Evolutionary conservation across 2,888 invertebrate genomes (phyloP), one percentile per base, ranked within the genome.

Genomic region (Caenorhabditis sp.): DNA sequence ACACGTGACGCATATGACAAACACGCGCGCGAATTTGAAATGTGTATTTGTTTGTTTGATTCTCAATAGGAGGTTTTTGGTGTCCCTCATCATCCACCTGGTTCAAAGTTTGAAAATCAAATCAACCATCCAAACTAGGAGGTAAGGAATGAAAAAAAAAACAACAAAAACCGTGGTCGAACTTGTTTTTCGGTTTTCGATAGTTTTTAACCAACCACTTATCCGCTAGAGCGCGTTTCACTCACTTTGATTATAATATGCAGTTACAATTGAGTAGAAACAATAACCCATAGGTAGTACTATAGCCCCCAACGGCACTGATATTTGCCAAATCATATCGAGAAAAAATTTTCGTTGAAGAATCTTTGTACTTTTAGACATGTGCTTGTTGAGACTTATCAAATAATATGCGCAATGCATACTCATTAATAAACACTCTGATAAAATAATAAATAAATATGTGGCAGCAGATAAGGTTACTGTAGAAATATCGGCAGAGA

Each of bases 221-320:
- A n/a, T 54, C 63, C 50, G 20, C 31, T n/a, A 7, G 8, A n/a
- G 20, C 31, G 5, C 31, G 4, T 7, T 31, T 31, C 3, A 31
- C 69, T 53, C n/a, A 71, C 70, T 67, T 20, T 71, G 70, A 57
- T 67, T 71, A n/a, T 71, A 71, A n/a, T 67, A 59, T 36, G 65
- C 57, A 31, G 61, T 31, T 5, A 65, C 50, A 10, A 70, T 59
- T 23, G 70, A 70, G 52, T 70, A 70, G 53, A 66, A 71, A 49
- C 70, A 71, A 50, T 71, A 71, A 10, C 25, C 17, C 70, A 71
- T 71, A 7, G 70, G 70, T 2, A 71, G 27, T 3, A 71, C 70
- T 4, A 71, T 60, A 7, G 66, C 67, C 26, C 25, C 66, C 17
- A 71, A 49, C n/a, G 70, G 70, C 20, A 71, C 62, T 3, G 70